Conservation (phyloP, 2,797 vertebrate species). For the Enteromius mattozi region DNA sequence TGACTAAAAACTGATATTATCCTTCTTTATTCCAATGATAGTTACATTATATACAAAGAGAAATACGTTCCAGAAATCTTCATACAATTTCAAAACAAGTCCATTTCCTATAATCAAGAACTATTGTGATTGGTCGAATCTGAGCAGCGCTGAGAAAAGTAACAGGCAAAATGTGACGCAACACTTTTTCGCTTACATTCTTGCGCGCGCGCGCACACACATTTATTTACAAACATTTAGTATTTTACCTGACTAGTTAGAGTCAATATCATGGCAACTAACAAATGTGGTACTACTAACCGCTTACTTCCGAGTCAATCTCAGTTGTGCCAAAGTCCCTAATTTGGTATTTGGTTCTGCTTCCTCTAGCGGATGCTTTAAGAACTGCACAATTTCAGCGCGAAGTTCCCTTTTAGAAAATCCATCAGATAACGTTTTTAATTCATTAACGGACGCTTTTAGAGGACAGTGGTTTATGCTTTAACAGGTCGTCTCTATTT, state of each 20-base stretch:
- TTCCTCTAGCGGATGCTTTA: background rate
- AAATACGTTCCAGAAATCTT: background rate
- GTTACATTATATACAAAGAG: background rate
- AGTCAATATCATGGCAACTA: background rate
- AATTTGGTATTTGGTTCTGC: too few relatives aligned
- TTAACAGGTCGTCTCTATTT: background rate
- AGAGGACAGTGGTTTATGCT: background rate
- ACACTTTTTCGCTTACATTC: background rate
- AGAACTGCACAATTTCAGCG: background rate
- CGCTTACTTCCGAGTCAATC: background rate
- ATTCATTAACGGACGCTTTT: background rate
- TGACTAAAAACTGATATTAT: background rate
- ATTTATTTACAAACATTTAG: background rate
- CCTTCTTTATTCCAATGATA: too few relatives aligned
- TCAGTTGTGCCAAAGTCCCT: too few relatives aligned
- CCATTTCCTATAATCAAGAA: background rate
- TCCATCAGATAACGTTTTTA: background rate
- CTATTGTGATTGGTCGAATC: constrained; percentile 3
- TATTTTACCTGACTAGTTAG: background rate
- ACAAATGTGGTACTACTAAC: background rate
- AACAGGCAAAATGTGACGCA: background rate
- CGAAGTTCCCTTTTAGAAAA: background rate
- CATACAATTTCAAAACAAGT: background rate
- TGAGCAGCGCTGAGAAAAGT: background rate
- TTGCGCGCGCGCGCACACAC: too few relatives aligned